Evolutionary conservation across 2,113 vertebrate species (phyloP).

Genomic region (Muntiacus reevesi): DNA sequence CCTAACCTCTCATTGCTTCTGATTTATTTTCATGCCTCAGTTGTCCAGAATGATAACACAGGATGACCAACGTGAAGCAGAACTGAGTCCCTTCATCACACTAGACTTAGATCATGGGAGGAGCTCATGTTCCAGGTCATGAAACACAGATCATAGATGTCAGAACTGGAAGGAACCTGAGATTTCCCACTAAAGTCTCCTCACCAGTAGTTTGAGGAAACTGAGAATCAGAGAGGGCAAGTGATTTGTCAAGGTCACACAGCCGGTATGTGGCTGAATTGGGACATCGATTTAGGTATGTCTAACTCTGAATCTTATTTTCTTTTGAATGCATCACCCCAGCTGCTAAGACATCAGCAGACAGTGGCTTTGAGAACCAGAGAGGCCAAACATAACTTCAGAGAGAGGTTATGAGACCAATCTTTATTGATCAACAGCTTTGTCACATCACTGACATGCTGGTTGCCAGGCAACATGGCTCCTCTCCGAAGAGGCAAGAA

Average conservation of each 20-base stretch:
- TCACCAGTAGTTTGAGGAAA: neutral
- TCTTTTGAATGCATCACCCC: neutral
- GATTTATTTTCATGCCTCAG: neutral
- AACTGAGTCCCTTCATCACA: neutral
- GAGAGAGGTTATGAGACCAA: neutral
- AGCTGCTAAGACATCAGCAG: neutral
- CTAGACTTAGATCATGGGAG: neutral
- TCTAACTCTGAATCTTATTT: neutral
- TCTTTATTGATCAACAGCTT: conserved; percentile 16
- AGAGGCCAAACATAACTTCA: neutral
- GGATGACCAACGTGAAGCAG: neutral
- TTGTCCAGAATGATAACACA: neutral
- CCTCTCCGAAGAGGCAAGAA: conserved; percentile 35
- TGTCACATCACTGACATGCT: neutral
- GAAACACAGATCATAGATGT: neutral
- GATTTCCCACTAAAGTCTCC: neutral
- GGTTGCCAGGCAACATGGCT: conserved; percentile 42
- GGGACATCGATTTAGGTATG: rapidly evolving
- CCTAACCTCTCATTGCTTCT: neutral
- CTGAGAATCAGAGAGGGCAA: neutral
- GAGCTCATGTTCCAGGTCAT: neutral
- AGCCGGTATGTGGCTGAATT: neutral
- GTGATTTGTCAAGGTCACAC: neutral
- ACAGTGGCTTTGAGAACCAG: neutral
- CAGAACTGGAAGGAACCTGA: neutral